Conservation (phyloP, 2,797 vertebrate species). For the Sebastes diploproa region DNA sequence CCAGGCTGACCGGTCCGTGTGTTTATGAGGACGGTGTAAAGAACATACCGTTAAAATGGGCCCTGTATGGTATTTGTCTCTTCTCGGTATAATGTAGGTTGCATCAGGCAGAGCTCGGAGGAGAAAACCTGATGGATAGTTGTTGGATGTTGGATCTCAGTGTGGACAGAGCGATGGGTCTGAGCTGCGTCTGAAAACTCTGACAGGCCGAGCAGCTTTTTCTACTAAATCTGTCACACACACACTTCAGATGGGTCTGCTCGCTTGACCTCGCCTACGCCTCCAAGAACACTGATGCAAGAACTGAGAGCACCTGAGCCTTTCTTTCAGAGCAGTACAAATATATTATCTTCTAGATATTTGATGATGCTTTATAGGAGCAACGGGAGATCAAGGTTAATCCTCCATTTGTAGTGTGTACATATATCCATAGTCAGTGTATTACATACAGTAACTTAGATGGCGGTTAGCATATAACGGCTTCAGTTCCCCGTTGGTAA, state of each 20-base stretch:
- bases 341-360: background rate
- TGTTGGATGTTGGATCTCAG: slow-evolving; percentile 2
- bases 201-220: slow-evolving; percentile 16
- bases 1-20: background rate
- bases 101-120: background rate
- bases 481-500: no score
- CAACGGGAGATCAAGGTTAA: background rate
- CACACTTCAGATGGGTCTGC: background rate
- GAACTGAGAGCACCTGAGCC: background rate
- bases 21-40: background rate
- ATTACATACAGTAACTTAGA: no score
- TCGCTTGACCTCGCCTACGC: background rate
- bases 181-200: background rate
- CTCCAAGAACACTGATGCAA: background rate
- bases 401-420: no score
- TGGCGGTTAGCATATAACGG: no score
- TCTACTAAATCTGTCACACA: slow-evolving; percentile 7
- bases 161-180: background rate
- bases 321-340: background rate
- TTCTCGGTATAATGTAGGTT: background rate
- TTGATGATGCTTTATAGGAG: background rate
- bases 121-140: background rate
- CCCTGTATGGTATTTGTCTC: no score
- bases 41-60: background rate
- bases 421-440: no score